Evolutionary conservation across 2,888 invertebrate genomes (phyloP), one percentile per base, ranked within the genome.

Genomic region (Zaprionus lineosus): DNA sequence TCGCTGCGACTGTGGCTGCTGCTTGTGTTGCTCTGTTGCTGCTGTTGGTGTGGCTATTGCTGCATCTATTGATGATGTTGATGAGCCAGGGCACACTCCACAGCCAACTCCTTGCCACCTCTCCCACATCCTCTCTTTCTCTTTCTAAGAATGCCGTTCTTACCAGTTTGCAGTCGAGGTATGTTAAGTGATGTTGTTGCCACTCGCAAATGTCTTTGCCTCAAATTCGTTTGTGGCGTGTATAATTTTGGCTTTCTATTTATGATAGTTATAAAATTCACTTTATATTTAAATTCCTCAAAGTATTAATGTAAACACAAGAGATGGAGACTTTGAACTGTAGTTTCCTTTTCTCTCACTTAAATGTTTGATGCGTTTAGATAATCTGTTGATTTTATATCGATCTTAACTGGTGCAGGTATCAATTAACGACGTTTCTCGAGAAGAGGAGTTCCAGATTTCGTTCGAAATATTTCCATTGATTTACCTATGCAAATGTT

Each of bases 21-120:
- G 70, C 61, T n/a, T n/a, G n/a, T n/a, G n/a, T n/a, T 21, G 44
- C 62, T 84, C 83, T 79, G 84, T 79, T 79, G 84, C 82, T 82
- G 75, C 74, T 64, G 83, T 50, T 78, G 75, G 67, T 68, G 82
- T 41, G 53, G 58, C 58, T 58, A n/a, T n/a, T n/a, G n/a, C n/a
- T n/a, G n/a, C n/a, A n/a, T n/a, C n/a, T n/a, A n/a, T n/a, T n/a
- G n/a, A n/a, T n/a, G n/a, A n/a, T n/a, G n/a, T n/a, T n/a, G n/a
- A n/a, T n/a, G n/a, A 61, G 64, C 59, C 75, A 64, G 56, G 7
- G 19, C 26, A 26, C 6, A 29, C 11, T 26, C 26, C 8, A 6
- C 26, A 8, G 5, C 3, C 9, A 8, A 4, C 2, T 2, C 3
- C 5, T 4, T 4, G 3, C 2, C 28, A 28, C 28, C 3, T 28